Conservation (phyloP, 2,797 vertebrate genomes). For the Enteromius fasciolatus region DNA sequence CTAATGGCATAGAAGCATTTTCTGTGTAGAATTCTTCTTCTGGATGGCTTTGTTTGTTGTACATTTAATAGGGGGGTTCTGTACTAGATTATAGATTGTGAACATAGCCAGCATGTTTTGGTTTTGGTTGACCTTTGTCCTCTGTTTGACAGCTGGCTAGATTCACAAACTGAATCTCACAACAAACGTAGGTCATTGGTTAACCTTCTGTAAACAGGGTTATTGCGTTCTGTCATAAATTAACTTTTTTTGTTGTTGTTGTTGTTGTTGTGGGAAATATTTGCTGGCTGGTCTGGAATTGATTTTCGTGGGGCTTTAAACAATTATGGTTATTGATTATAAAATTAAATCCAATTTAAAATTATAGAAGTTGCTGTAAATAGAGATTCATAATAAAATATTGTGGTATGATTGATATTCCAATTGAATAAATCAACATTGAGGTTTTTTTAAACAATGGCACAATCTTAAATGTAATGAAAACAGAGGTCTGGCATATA, state of each 20-base stretch:
- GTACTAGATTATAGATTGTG: not conserved
- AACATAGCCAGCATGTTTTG: not conserved
- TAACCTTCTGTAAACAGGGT: not conserved
- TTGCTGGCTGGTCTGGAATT: not conserved
- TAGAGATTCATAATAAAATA: not conserved
- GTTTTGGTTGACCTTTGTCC: not conserved
- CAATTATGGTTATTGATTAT: not conserved
- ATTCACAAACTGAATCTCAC: not conserved
- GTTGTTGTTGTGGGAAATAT: not conserved
- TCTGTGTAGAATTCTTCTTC: not conserved
- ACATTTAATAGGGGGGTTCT: not conserved
- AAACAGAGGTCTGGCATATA: not conserved
- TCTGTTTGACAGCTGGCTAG: not conserved
- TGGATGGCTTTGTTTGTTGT: not conserved
- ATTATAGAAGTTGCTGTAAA: not conserved
- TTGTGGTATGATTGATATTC: not conserved
- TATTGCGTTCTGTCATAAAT: constrained; percentile 3
- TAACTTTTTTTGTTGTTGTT: not conserved
- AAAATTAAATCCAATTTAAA: not conserved
- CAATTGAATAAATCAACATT: not conserved
- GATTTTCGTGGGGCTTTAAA: not conserved
- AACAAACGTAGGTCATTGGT: constrained; percentile 13
- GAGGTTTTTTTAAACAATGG: not conserved
- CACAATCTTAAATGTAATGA: not conserved
- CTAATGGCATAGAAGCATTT: not conserved